Evolutionary conservation across 2,797 vertebrate species (phyloP).

Genomic region (Loriculus beryllinus): DNA sequence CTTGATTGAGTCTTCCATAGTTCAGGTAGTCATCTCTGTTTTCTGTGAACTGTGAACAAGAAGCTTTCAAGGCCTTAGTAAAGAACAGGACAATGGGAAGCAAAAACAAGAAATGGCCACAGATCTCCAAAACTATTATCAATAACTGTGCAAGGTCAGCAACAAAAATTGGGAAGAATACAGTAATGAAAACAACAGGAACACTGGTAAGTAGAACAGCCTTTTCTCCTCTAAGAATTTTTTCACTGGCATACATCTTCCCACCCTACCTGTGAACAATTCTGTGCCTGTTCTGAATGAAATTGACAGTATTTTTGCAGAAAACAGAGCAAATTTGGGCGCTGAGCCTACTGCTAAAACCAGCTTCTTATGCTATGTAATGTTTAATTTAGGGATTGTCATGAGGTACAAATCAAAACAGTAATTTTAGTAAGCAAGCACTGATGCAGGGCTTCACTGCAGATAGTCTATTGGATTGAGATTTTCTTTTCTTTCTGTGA

Average conservation of each 20-base stretch:
- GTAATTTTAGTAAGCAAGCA: not conserved
- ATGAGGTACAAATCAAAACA: not conserved
- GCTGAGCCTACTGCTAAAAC: not conserved
- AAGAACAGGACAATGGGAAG: not conserved
- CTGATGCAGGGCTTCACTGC: not conserved
- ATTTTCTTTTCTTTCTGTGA: not conserved
- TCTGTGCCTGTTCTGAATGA: not conserved
- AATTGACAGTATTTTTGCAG: not conserved
- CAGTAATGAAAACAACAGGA: not conserved
- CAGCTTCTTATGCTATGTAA: not conserved
- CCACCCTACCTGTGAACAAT: not conserved
- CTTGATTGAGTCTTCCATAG: not conserved
- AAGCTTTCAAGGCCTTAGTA: not conserved
- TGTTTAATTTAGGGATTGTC: not conserved
- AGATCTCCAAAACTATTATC: not conserved
- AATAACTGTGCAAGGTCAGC: not conserved
- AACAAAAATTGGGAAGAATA: not conserved
- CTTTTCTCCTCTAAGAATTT: not conserved
- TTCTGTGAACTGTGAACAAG: not conserved
- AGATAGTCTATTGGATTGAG: not conserved
- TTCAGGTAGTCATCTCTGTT: not conserved
- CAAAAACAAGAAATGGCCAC: not conserved
- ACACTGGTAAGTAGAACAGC: constrained; percentile 26
- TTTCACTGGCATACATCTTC: not conserved
- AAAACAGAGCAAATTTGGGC: not conserved